Percentiles rank a stretch among this genome's conserved stretches.
Conservation (phyloP, 2,797 vertebrate genomes). For the Rhinella marina region DNA sequence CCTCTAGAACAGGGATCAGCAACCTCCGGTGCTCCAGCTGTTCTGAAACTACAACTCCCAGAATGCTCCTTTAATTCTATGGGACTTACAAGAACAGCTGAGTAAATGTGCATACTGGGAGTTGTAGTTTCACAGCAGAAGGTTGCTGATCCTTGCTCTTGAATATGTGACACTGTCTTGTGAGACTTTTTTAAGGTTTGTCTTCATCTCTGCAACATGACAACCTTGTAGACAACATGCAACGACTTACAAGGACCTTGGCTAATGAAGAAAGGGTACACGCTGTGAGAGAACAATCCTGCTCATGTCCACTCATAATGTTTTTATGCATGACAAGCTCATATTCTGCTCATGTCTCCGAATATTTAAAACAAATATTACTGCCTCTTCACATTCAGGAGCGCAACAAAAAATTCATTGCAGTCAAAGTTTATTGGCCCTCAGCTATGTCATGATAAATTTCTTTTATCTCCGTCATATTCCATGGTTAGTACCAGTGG, state of each 20-base stretch:
- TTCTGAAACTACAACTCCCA: no score
- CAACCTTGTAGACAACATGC: neutral
- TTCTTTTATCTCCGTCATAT: constrained; percentile 56
- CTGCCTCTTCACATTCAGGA: constrained; percentile 14
- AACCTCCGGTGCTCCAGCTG: no score
- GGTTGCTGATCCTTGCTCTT: no score
- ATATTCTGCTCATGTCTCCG: constrained; percentile 33
- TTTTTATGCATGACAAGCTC: constrained; percentile 53
- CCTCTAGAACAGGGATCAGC: no score
- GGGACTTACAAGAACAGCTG: no score
- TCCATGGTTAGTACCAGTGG: constrained; percentile 43
- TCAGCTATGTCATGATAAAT: constrained; percentile 48
- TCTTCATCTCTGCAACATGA: neutral
- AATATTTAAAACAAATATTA: constrained; percentile 53
- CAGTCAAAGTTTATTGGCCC: constrained; percentile 58
- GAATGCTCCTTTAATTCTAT: no score
- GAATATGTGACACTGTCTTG: neutral
- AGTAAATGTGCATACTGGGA: no score
- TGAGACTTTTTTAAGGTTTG: neutral
- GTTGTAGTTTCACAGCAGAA: no score
- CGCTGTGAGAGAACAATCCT: constrained; percentile 41
- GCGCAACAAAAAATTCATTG: constrained; percentile 46
- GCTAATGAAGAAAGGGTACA: constrained; percentile 46
- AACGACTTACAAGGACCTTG: constrained; percentile 35
- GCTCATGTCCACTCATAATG: constrained; percentile 38